Evolutionary conservation across 2,888 invertebrate species (phyloP), one percentile per base, ranked within the genome.

Genomic region (Polylopha cassiicola): DNA sequence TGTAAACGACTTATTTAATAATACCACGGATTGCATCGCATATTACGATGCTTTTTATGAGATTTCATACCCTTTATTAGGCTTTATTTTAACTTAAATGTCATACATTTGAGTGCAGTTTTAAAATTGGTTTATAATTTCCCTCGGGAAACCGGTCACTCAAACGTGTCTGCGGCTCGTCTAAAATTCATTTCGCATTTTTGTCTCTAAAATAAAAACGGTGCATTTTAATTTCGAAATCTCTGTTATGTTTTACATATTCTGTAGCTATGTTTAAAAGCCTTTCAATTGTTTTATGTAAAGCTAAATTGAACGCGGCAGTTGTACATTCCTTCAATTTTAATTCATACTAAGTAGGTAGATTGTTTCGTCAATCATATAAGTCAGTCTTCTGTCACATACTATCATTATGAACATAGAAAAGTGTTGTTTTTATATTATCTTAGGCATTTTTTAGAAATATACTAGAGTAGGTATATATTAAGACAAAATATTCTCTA

Each of bases 271-370:
- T 46, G 42, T 38, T 45, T 36, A 44, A 47, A 56, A 48, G 48
- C 48, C 51, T 50, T 43, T 43, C 51, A 57, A 61, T 58, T 61
- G 55, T 61, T 56, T 48, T 47, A 58, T 59, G 59, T 55, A 58
- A 59, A 52, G 48, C 48, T 49, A 53, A 54, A 60, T 64, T 55
- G 57, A 56, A 55, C 48, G 46, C 46, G 50, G 47, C 53, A 48
- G 53, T 53, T 50, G 39, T 42, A 16, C 27, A 27, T 39, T 42
- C 16, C 33, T 39, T 23, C 8, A 10, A 9, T 3, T 9, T 4
- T 23, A 23, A 23, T 23, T 23, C n/a, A n/a, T n/a, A n/a, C n/a
- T n/a, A n/a, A n/a, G n/a, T n/a, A n/a, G n/a, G n/a, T n/a, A n/a
- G n/a, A n/a, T n/a, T n/a, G n/a, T n/a, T n/a, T n/a, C n/a, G n/a